Percentiles rank a stretch among this genome's conserved stretches.
Evolutionary conservation across 1,140 invertebrate species (phyloP).

Genomic region (Procambarus virginalis): DNA sequence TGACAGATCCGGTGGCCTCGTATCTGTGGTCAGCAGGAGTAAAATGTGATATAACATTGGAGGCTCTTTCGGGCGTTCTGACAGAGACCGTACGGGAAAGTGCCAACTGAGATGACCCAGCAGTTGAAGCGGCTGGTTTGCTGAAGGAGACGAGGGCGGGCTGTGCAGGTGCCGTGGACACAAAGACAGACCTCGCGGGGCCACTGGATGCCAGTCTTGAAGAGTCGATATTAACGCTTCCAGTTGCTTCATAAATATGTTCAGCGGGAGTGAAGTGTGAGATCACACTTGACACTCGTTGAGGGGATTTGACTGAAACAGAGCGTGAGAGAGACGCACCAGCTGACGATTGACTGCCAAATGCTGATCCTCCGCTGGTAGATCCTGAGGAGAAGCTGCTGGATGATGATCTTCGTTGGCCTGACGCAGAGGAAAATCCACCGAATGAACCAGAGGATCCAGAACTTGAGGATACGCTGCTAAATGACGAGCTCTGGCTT

Average conservation of each 20-base stretch:
- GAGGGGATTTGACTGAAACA: conserved; percentile 62
- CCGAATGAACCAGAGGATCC: background rate
- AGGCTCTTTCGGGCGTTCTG: conserved; percentile 35
- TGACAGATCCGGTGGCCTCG: conserved; percentile 50
- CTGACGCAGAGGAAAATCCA: background rate
- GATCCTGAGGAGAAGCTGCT: background rate
- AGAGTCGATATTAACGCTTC: background rate
- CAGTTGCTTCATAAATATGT: conserved; percentile 64
- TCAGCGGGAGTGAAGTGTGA: conserved; percentile 63
- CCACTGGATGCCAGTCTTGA: too few species aligned
- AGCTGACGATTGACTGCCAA: background rate
- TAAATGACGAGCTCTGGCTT: background rate
- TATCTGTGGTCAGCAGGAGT: conserved; percentile 42
- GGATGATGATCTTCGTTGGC: background rate
- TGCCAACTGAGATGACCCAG: background rate
- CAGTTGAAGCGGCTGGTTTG: background rate
- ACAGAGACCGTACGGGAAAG: conserved; percentile 49
- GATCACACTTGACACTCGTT: conserved; percentile 46
- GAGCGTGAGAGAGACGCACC: conserved; percentile 19
- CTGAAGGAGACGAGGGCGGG: too few species aligned
- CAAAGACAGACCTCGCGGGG: too few species aligned
- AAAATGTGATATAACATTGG: conserved; percentile 48
- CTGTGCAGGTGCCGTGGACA: too few species aligned
- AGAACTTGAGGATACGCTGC: background rate
- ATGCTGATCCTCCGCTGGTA: background rate